These are phyloP conservation scores for Ophion slaviceki DNA, from an alignment of 2,888 invertebrate genomes.

Conservation along the genomic window DNA sequence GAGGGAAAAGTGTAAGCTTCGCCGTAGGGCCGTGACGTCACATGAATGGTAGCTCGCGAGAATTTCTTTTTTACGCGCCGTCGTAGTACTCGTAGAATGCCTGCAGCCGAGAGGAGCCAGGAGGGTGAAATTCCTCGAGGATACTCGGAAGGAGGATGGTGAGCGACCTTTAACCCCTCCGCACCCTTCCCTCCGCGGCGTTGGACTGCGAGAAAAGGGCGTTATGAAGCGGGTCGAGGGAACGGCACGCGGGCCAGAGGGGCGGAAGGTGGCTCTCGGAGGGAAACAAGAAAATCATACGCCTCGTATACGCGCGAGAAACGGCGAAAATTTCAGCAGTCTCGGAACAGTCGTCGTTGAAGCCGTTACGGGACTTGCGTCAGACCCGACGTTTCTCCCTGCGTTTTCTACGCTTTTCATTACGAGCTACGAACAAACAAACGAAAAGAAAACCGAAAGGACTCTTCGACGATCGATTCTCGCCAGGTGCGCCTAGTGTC, in stretches of 20 bases:
- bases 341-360: constrained; percentile 36
- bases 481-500: constrained; percentile 14
- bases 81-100: constrained; percentile 23
- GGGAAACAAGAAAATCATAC: constrained; percentile 34
- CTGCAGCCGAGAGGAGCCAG: neutral
- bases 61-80: constrained; percentile 45
- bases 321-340: constrained; percentile 55
- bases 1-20: neutral
- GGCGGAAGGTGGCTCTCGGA: neutral
- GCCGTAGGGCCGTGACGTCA: constrained; percentile 9
- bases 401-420: neutral
- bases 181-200: neutral
- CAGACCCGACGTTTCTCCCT: neutral
- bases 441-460: neutral
- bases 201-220: constrained; percentile 39
- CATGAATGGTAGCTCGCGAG: neutral
- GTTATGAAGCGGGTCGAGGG: constrained; percentile 16
- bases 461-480: constrained; percentile 20
- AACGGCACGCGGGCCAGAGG: neutral
- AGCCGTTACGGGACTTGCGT: neutral
- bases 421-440: neutral
- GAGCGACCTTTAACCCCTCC: constrained; percentile 11
- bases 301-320: constrained; percentile 46
- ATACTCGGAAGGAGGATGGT: neutral
- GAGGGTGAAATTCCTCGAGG: constrained; percentile 24